Evolutionary conservation across 2,888 invertebrate species (phyloP), one percentile per base, ranked within the genome.

Genomic region (Boloria euphrosyne): DNA sequence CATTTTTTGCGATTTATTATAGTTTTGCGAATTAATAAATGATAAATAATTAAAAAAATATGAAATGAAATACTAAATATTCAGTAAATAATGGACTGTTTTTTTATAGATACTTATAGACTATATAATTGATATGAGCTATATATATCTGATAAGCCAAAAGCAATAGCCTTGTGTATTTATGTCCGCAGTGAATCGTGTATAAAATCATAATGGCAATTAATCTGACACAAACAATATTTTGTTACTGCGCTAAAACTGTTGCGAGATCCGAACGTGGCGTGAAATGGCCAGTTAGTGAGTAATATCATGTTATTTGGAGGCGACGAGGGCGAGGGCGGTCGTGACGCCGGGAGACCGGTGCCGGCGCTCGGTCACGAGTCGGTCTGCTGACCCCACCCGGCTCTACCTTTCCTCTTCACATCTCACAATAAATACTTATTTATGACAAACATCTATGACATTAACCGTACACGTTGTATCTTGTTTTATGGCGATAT

Each of bases 211-310:
- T 73, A 69, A 71, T 68, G 68, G 69, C 71, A 72, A 72, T 69
- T 74, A 74, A 74, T 73, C 74, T 75, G 75, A 75, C 75, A 76
- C 74, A 76, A 78, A 76, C 74, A 77, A 78, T 77, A 78, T 76
- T 79, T 76, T 75, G 74, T 75, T 77, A 74, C 70, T 71, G 70
- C 69, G 70, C 71, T 71, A 71, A 79, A 81, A 82, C 83, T 78
- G 81, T 79, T 78, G 79, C 77, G 75, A 73, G 72, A 71, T 74
- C 75, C 73, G 78, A 85, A 82, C 81, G 80, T 82, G 84, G 90
- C 89, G 90, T 89, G 89, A 90, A 90, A 89, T 89, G 85, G 86
- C 85, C 89, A 87, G 90, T 90, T 89, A 90, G 89, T 87, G 84
- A 89, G 87, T 87, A 90, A 89, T 89, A 89, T 87, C 87, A 85